Evolutionary conservation across 2,113 vertebrate genomes (phyloP).

Genomic region (Cyprinodon tularosa): DNA sequence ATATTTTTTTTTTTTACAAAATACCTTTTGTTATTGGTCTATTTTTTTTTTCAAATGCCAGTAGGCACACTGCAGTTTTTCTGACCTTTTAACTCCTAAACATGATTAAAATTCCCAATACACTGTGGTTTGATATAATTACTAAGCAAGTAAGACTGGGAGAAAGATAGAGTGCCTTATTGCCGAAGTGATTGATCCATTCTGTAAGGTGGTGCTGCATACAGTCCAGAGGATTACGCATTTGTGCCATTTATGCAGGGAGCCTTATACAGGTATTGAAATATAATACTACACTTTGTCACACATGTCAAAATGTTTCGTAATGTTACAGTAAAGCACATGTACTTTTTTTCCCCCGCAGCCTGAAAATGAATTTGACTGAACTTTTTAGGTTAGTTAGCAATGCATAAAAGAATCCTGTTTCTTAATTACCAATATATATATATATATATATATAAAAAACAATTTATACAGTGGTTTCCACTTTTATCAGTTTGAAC

Average conservation of each 20-base stretch:
- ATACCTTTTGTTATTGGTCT: not conserved
- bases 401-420: not conserved
- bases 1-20: not conserved
- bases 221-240: constrained; percentile 21
- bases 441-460: not conserved
- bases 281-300: constrained; percentile 22
- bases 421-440: not conserved
- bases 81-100: constrained; percentile 54
- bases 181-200: constrained; percentile 44
- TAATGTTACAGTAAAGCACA: not conserved
- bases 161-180: constrained; percentile 19
- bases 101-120: constrained; percentile 49
- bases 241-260: constrained; percentile 24
- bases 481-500: not conserved
- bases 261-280: constrained; percentile 15
- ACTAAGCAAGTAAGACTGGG: constrained; percentile 10
- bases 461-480: not conserved
- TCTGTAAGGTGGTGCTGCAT: constrained; percentile 31
- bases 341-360: not conserved
- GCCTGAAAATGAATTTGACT: not conserved
- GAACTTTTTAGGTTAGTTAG: not conserved
- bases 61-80: constrained; percentile 12
- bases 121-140: constrained; percentile 38
- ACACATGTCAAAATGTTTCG: constrained; percentile 8
- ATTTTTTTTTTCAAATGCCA: constrained; percentile 15